Percentiles rank a stretch among this genome's conserved stretches.
Conservation (phyloP, 2,113 vertebrate species). For the Miniopterus natalensis region DNA sequence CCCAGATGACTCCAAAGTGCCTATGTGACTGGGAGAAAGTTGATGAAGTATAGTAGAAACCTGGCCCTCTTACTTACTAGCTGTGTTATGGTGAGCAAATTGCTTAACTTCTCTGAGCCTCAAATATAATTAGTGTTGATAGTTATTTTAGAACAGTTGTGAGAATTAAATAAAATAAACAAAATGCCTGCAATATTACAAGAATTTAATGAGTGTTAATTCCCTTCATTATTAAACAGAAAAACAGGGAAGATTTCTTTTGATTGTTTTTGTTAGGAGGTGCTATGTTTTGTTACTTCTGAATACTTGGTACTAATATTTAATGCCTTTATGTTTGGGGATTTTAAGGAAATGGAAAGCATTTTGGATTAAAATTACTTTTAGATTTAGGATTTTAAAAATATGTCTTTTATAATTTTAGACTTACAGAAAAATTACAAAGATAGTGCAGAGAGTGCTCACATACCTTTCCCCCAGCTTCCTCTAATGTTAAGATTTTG, state of each 20-base stretch:
- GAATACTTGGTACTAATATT: not conserved
- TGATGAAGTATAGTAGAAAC: not conserved
- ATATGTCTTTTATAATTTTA: slow-evolving; percentile 38
- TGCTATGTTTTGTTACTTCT: not conserved
- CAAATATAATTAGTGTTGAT: not conserved
- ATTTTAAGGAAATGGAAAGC: not conserved
- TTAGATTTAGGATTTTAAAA: slow-evolving; percentile 23
- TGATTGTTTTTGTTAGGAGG: not conserved
- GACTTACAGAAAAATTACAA: slow-evolving; percentile 16
- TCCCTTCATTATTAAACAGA: not conserved
- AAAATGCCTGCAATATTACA: not conserved
- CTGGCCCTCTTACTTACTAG: not conserved
- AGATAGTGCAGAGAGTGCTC: not conserved
- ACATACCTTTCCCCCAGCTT: not conserved
- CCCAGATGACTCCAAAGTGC: not conserved
- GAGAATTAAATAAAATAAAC: slow-evolving; percentile 24
- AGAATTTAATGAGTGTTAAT: not conserved
- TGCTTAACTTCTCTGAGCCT: slow-evolving; percentile 5
- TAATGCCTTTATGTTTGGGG: not conserved
- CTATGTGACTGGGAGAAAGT: not conserved
- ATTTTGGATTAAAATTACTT: slow-evolving; percentile 32
- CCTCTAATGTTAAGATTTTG: slow-evolving; percentile 15
- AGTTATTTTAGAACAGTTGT: slow-evolving; percentile 19
- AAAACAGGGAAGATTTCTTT: slow-evolving; percentile 7
- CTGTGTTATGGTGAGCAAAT: not conserved